Conservation (phyloP, 2,888 invertebrate species). For the Phanerotoma sp. region DNA sequence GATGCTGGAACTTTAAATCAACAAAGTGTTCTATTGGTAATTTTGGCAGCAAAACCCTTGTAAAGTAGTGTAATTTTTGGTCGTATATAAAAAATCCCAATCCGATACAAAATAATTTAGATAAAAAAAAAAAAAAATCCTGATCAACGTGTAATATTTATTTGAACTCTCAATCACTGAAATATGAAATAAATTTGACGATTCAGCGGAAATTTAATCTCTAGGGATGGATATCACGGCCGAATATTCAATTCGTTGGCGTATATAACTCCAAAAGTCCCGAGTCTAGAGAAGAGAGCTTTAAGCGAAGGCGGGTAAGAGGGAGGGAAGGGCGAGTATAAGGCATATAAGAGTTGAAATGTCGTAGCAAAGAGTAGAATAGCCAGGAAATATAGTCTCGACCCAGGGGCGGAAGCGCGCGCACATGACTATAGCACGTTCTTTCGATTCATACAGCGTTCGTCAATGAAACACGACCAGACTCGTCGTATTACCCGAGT, state of each 20-base stretch:
- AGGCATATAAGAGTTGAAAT: background rate
- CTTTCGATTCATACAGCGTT: constrained; percentile 31
- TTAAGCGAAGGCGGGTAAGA: background rate
- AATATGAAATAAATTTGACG: constrained; percentile 6
- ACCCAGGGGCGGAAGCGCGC: constrained; percentile 17
- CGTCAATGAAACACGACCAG: constrained; percentile 34
- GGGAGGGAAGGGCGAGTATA: background rate
- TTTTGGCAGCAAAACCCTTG: too few species aligned
- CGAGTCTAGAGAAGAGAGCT: background rate
- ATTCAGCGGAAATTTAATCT: constrained; percentile 12
- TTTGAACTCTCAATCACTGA: background rate
- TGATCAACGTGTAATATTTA: background rate
- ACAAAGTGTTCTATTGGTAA: too few species aligned
- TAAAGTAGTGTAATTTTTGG: too few species aligned
- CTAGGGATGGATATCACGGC: constrained; percentile 4
- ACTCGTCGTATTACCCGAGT: constrained; percentile 24
- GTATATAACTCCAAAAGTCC: too few species aligned
- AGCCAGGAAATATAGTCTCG: constrained; percentile 23
- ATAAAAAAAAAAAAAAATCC: background rate
- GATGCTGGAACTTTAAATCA: too few species aligned
- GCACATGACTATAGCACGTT: constrained; percentile 21
- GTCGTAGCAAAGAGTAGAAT: constrained; percentile 13
- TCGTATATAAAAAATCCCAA: too few species aligned
- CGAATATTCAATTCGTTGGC: constrained; percentile 7
- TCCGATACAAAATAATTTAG: background rate